Evolutionary conservation across 2,888 invertebrate genomes (phyloP), one percentile per base, ranked within the genome.

Genomic region (Crossocerus cetratus): DNA sequence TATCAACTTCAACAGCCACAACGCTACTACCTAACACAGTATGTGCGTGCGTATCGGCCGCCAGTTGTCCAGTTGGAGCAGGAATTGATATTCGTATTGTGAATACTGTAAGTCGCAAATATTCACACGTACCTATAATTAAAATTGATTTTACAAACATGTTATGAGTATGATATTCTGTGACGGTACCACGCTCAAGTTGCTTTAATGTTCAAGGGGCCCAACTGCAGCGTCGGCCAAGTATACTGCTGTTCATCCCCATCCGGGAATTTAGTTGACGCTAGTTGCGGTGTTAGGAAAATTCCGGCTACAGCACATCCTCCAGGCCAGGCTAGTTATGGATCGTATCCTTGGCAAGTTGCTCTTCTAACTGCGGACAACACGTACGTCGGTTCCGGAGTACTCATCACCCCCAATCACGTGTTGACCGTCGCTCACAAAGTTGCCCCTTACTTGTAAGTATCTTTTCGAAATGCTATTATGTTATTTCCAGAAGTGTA

Each of bases 341-440:
- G 88, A 4, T 83, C 84, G 21, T 89, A 89, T 72, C 89, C 89
- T 2, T 89, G 89, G 89, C 88, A 89, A 72, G 88, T 82, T 16
- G 86, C 83, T 2, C 65, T 89, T 42, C 71, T 88, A 4, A 80
- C 69, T 0, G 16, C 16, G 0, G 42, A 63, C n/a, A 77, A 86
- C 22, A 57, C 4, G 58, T 88, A 84, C 63, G 44, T 86, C 2
- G 89, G 89, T 13, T 87, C 87, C 2, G 89, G 87, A 13, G 88
- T 86, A 2, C 84, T 92, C 13, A 83, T 92, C 23, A 88, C 87
- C 49, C 72, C 85, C 11, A 85, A 84, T 59, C 90, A 91, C 79
- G 90, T 92, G 2, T 83, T 92, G 3, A 92, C 92, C 1, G 92
- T 90, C 0, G 92, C 92, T 11, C 92, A 92, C 78, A 92, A 91